Evolutionary conservation across 2,888 invertebrate genomes (phyloP), one percentile per base, ranked within the genome.

Genomic region (Lepeophtheirus nordmannii): DNA sequence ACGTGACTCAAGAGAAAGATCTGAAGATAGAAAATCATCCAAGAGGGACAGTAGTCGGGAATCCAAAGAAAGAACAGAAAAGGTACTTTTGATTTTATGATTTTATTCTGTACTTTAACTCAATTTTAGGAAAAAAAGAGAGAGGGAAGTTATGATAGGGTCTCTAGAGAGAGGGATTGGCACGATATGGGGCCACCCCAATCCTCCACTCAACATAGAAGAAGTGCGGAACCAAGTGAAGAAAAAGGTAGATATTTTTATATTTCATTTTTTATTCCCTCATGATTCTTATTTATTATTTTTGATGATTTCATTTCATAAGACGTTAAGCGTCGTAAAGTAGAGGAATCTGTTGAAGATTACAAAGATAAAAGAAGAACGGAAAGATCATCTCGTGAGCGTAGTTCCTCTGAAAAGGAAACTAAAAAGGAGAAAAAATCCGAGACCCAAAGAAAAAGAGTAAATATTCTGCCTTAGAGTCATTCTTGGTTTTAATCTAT

Each of bases 181-280:
- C 53, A 41, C 10, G 62, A 62, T 10, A 62, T 62, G 62, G 62
- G 62, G n/a, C 62, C 62, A 39, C 62, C 62, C 3, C 62, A 62
- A 41, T 62, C 62, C 40, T 40, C 62, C 14, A 20, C 62, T 20
- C 20, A 37, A 39, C 68, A 67, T 40, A 67, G 69, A 14, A 40
- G 68, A 60, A 68, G 69, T 41, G 68, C 37, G 1, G 68, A 68
- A 39, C 68, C 69, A 12, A 53, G 59, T 22, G 69, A 69, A 17
- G 69, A 68, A 62, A 68, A 62, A 68, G 67, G 68, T 67, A 38
- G 30, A 17, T n/a, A 17, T 22, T 40, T 3, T 8, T 22, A 5
- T 1, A 39, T 41, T 20, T 57, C 9, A 1, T 37, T 22, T 17
- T 46, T 22, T 20, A 14, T 67, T 67, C 11, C 9, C n/a, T 38